Base-by-base conservation (phyloP, 2,888 invertebrate species). In the Polia nebulosa region DNA sequence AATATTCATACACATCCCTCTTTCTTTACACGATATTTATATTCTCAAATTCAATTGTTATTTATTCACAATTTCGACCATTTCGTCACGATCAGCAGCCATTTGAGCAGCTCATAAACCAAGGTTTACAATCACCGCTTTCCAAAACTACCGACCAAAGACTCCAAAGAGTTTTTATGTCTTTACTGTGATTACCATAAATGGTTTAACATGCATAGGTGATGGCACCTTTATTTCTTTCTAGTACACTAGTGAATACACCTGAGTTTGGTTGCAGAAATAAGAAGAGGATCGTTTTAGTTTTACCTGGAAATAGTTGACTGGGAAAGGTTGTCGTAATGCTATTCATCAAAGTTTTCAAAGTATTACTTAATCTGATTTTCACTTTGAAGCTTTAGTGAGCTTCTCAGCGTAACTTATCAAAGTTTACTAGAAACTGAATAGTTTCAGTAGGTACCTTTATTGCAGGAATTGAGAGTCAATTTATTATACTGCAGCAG, bases 161-260 rank as follows among this genome's bases (percentile, higher is more conserved):
- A 57, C 60, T 63, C 53, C 49, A 34, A 53, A 36, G 52, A 57
- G 63, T 63, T 77, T 76, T 77, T 79, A 77, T 80, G 63, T 64
- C 62, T 72, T 59, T 57, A 58, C 58, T 68, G 61, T 63, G 65
- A 79, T 73, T 70, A 75, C 56, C 69, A 66, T 82, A 80, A 78
- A 71, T 71, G 63, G 53, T 81, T 78, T 78, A 70, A 82, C 51
- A 76, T 76, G 66, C 71, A 65, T 47, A 70, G 44, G 64, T 69
- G 76, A 64, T 71, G 63, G 56, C 47, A 62, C 57, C 29, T 74
- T 71, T 74, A 65, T 65, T 34, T 25, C 51, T 41, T 22, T 62
- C 11, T n/a, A 22, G 20, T 27, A 22, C 17, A 25, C 61, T 68
- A 76, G 59, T 56, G 5, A 44, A 36, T 0, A 9, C 41, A 8